phyloP scores from a whole-genome alignment of 2,113 vertebrate species.

The Tychaedon coryphoeus region DNA sequence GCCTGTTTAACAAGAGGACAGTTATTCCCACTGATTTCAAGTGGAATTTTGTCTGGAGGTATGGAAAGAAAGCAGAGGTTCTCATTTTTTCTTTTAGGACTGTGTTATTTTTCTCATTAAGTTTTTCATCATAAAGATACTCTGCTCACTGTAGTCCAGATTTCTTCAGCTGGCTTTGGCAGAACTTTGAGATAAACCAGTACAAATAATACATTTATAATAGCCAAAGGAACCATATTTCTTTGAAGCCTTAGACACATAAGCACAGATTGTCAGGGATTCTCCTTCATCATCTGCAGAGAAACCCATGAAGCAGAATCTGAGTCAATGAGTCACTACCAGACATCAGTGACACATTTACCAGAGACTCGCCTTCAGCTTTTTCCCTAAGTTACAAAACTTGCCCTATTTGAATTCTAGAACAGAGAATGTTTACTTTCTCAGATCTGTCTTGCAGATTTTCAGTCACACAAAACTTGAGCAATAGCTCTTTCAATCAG shows the following conservation, averaged over 20 bases:
- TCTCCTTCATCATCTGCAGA: not conserved
- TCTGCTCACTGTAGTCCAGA: not conserved
- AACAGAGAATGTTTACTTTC: not conserved
- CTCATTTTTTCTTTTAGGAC: not conserved
- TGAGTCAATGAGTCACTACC: not conserved
- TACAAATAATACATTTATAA: not conserved
- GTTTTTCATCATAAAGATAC: not conserved
- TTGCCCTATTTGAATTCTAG: not conserved
- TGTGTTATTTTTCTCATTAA: not conserved
- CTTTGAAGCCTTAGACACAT: not conserved
- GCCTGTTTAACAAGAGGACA: not conserved
- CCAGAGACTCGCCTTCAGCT: not conserved
- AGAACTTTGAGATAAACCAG: not conserved
- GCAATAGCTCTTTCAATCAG: not conserved
- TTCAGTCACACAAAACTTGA: not conserved
- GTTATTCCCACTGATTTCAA: not conserved
- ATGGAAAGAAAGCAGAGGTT: not conserved
- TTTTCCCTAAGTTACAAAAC: not conserved
- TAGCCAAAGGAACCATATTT: not conserved
- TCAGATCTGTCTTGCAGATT: not conserved
- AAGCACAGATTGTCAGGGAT: not conserved
- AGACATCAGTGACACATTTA: not conserved
- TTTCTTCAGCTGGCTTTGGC: not conserved
- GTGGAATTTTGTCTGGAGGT: not conserved
- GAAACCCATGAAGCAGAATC: not conserved